Evolutionary conservation across 2,113 vertebrate species (phyloP).

Genomic region (Larimichthys crocea): DNA sequence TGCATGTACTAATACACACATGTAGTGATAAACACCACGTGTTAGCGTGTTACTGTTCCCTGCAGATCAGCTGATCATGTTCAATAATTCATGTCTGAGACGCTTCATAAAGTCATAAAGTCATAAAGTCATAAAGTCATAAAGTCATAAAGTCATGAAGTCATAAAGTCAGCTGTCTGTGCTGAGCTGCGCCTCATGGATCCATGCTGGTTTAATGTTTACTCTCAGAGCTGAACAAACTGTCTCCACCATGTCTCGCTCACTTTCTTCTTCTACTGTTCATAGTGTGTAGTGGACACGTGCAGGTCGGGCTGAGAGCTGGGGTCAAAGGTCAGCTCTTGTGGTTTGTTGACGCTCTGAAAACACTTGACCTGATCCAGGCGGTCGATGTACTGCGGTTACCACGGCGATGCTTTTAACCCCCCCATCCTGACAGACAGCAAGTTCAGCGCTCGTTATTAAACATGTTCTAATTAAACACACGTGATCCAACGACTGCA

Average conservation of each 20-base stretch:
- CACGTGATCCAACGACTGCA: background rate
- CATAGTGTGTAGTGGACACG: background rate
- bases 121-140: background rate
- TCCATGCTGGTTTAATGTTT: background rate
- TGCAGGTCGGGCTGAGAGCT: no score
- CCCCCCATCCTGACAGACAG: background rate
- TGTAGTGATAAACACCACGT: no score
- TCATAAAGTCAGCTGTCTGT: no score
- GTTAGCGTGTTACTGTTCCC: no score
- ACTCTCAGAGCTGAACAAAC: background rate
- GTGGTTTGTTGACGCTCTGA: constrained; percentile 61
- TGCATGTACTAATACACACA: background rate
- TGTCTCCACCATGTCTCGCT: no score
- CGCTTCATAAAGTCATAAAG: background rate
- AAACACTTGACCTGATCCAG: constrained; percentile 58
- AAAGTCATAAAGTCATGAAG: background rate
- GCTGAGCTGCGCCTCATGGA: no score
- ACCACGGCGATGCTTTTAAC: background rate
- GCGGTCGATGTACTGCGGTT: constrained; percentile 39
- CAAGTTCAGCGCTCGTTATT: constrained; percentile 4
- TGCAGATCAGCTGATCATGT: no score
- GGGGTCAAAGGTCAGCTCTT: constrained; percentile 65
- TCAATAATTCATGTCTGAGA: constrained; percentile 33
- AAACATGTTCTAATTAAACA: constrained; percentile 4
- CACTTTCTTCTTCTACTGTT: background rate